A percentile compares a stretch with the other conserved stretches of the same genome.
phyloP scores from a whole-genome alignment of 1,140 invertebrate genomes.

The Cataglyphis hispanica region DNA sequence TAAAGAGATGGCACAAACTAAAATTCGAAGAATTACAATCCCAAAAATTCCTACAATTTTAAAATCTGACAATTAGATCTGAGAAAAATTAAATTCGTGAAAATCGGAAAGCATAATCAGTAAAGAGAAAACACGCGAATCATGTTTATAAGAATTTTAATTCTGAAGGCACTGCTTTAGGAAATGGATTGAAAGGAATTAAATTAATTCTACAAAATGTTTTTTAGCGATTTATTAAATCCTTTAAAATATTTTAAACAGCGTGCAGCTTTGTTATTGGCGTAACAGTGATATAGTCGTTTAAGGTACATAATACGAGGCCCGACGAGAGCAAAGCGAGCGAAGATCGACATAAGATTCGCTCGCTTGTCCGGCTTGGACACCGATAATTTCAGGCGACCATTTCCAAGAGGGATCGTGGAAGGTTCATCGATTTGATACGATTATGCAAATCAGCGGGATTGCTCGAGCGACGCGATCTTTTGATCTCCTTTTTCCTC shows the following conservation, averaged over 20 bases:
- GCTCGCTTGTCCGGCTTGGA: neutral
- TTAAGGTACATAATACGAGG: slow-evolving; percentile 75
- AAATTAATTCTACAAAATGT: slow-evolving; percentile 11
- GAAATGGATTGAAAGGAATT: neutral
- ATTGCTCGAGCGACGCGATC: slow-evolving; percentile 49
- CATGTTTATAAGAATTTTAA: too few species aligned
- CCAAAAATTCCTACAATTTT: too few species aligned
- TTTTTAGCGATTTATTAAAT: slow-evolving; percentile 79
- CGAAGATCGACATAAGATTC: slow-evolving; percentile 66
- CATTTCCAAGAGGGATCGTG: neutral
- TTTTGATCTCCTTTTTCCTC: slow-evolving; percentile 5
- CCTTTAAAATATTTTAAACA: slow-evolving; percentile 81
- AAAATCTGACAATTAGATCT: too few species aligned
- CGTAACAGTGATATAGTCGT: slow-evolving; percentile 76
- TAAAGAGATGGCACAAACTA: too few species aligned
- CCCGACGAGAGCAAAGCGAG: slow-evolving; percentile 70
- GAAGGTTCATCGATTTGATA: slow-evolving; percentile 29
- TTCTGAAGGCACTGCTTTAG: neutral
- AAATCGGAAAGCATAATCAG: too few species aligned
- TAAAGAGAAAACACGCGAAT: too few species aligned
- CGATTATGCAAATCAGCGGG: slow-evolving; percentile 32
- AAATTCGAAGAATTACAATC: too few species aligned
- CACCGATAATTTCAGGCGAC: slow-evolving; percentile 12
- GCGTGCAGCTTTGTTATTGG: slow-evolving; percentile 77
- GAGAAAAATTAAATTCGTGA: too few species aligned